Evolutionary conservation across 2,888 invertebrate species (phyloP), one percentile per base, ranked within the genome.

Genomic region (Tribolium freemani): DNA sequence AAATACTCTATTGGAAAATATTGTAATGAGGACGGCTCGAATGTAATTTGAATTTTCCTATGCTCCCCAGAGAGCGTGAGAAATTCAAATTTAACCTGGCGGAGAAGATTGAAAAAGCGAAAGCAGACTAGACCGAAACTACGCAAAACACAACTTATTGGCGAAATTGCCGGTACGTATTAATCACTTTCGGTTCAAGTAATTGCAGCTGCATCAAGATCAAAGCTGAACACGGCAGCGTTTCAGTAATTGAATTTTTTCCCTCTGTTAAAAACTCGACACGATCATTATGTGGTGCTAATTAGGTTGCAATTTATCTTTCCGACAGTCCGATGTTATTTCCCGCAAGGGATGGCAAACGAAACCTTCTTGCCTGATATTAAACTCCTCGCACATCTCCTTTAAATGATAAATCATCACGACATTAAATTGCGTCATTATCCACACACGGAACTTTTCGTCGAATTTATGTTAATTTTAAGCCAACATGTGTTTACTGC

Each of bases 241-340:
- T 64, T 53, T n/a, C 53, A 20, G 54, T 66, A 66, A 56, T 66
- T 54, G 54, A 56, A 53, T 45, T 66, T 66, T 66, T 66, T 51
- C 44, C 13, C 60, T 26, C 26, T 26, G 13, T 3, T 38, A 64
- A 64, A 64, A 64, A 9, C 63, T 51, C 9, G 63, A 64, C 63
- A 64, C 20, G 51, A 51, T 64, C 63, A 64, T 64, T 64, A 64
- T 44, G 63, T 64, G 63, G 63, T 66, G 66, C 66, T 66, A 66
- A 66, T 66, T 66, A 66, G 56, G 56, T 66, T 56, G 66, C 66
- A 66, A 66, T 66, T 66, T 66, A 66, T 66, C 66, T 66, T 45
- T 66, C 46, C 56, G 11, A 50, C 8, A 11, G 61, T 21, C 48
- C 26, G 63, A 21, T 44, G 63, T 51, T 64, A 64, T 64, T 51